These are phyloP conservation scores for Ectemnius cavifrons DNA, from an alignment of 2,888 invertebrate species.

Conservation along the genomic window DNA sequence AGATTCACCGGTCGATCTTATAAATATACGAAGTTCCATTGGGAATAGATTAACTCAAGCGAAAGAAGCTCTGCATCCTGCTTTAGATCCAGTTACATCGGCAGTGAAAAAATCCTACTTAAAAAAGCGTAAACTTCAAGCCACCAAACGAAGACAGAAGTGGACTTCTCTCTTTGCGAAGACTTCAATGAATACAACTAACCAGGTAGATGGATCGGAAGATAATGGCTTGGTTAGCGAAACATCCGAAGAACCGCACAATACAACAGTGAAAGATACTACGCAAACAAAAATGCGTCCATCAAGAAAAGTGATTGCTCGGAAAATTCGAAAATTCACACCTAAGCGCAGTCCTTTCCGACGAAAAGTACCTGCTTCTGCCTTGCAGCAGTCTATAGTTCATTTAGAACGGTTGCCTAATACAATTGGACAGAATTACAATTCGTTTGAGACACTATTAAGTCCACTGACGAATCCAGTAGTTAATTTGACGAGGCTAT, in stretches of 20 bases:
- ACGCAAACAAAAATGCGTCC: background rate
- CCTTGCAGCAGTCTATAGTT: too few species aligned
- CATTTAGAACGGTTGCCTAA: background rate
- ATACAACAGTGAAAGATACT: background rate
- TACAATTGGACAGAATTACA: background rate
- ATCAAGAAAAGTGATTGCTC: background rate
- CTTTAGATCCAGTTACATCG: constrained; percentile 41
- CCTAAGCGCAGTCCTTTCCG: background rate
- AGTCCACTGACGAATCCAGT: constrained; percentile 12
- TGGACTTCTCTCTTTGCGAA: background rate
- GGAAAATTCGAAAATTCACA: background rate
- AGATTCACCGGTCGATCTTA: constrained; percentile 65
- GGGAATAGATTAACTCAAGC: background rate
- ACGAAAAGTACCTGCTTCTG: background rate
- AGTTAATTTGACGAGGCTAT: constrained; percentile 13
- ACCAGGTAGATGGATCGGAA: background rate
- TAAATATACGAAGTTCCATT: constrained; percentile 5
- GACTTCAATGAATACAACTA: background rate
- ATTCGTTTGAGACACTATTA: background rate
- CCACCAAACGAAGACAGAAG: background rate
- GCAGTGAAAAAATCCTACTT: background rate
- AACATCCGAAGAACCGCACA: background rate
- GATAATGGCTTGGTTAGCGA: background rate
- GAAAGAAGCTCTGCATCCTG: constrained; percentile 58
- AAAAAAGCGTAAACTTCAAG: background rate